Evolutionary conservation across 2,797 vertebrate species (phyloP).

Genomic region (Glyptemys insculpta): DNA sequence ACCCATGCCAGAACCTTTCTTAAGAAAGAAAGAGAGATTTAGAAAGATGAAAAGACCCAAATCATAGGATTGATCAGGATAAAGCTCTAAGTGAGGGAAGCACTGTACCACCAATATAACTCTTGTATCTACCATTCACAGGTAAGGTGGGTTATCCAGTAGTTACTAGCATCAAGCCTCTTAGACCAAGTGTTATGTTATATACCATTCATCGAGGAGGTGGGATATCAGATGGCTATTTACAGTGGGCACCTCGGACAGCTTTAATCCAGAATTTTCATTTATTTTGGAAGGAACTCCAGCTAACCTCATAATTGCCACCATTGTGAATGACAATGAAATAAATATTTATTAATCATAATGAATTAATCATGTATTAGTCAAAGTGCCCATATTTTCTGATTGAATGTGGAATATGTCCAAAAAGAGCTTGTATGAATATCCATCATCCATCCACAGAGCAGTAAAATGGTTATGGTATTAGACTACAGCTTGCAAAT

Average conservation of each 20-base stretch:
- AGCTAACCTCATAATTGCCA: slow-evolving; percentile 31
- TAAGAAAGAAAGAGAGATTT: not conserved
- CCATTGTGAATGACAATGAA: slow-evolving; percentile 40
- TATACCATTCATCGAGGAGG: fast-evolving
- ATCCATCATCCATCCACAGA: not conserved
- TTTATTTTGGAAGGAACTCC: slow-evolving; percentile 46
- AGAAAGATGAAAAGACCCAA: not conserved
- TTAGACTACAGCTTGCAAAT: not conserved
- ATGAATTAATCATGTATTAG: slow-evolving; percentile 27
- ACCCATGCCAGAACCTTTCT: not conserved
- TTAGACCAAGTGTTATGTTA: fast-evolving
- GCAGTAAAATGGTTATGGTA: not conserved
- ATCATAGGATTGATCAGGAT: fast-evolving
- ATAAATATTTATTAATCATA: slow-evolving; percentile 26
- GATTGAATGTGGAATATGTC: not conserved
- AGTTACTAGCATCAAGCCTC: not conserved
- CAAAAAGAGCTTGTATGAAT: not conserved
- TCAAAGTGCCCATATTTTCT: not conserved
- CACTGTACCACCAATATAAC: not conserved
- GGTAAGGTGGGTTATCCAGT: fast-evolving
- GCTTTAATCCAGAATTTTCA: slow-evolving; percentile 3
- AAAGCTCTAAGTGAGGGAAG: not conserved
- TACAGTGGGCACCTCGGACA: not conserved
- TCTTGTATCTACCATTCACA: not conserved
- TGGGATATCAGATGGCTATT: not conserved